A percentile compares a stretch with the other conserved stretches of the same genome.
Conservation (phyloP, 2,888 invertebrate genomes). For the Augiades crinisus region DNA sequence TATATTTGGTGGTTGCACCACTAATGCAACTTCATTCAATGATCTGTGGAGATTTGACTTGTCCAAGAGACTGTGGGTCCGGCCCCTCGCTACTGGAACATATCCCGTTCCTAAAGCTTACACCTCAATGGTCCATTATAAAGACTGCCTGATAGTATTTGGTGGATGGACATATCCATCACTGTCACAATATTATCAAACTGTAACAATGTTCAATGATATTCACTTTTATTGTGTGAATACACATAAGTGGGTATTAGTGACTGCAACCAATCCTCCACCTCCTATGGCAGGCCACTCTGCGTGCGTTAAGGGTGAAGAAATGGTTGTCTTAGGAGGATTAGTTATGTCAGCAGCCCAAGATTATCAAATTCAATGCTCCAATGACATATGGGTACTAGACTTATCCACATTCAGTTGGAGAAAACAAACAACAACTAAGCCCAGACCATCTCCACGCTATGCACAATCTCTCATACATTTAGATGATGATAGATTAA, state of each 20-base stretch:
- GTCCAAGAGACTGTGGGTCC: constrained; percentile 90
- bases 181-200: constrained; percentile 90
- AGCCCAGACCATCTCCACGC: constrained; percentile 88
- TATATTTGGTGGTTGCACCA: constrained; percentile 97
- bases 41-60: constrained; percentile 97
- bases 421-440: constrained; percentile 87
- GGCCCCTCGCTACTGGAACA: constrained; percentile 89
- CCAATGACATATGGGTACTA: constrained; percentile 95
- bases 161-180: constrained; percentile 98
- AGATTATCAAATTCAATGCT: constrained; percentile 74
- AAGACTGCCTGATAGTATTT: constrained; percentile 91
- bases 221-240: constrained; percentile 92
- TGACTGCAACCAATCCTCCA: constrained; percentile 85
- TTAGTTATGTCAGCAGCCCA: constrained; percentile 77
- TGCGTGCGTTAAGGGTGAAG: constrained; percentile 90
- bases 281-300: constrained; percentile 96
- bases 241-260: constrained; percentile 89
- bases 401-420: constrained; percentile 89
- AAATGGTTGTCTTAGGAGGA: constrained; percentile 93
- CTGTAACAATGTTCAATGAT: constrained; percentile 94
- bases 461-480: constrained; percentile 97
- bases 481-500: constrained; percentile 88
- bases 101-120: constrained; percentile 98
- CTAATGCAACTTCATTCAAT: constrained; percentile 96
- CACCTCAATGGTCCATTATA: constrained; percentile 94